Evolutionary conservation across 2,113 vertebrate genomes (phyloP), one percentile per base, ranked within the genome.

Genomic region (Ramphastos sulfuratus): DNA sequence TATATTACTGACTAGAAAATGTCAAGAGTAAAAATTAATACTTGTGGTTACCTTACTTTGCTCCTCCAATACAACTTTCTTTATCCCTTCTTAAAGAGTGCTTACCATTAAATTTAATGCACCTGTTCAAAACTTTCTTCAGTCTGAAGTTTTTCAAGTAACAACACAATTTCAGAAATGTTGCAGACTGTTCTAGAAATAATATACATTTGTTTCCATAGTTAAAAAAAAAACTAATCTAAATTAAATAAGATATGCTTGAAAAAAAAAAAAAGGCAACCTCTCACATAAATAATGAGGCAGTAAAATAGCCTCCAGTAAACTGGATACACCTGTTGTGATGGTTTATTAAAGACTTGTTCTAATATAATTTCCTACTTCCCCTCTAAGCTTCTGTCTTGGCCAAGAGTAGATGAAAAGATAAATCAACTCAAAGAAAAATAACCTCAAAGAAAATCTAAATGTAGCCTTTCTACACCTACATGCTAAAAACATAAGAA

Each of bases 221-320:
- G 60, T 24, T 58, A 7, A 73, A 76, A 64, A n/a, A n/a, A 80
- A 64, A n/a, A 50, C 1, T 37, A 50, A 42, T 17, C 20, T 37
- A 95, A 92, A 27, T 69, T 44, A 94, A 72, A 81, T 54, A 66
- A 61, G 19, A 52, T 35, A 61, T 20, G 18, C 87, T 93, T 52
- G 23, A 21, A 12, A 7, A 7, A 25, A 97, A 96, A 77, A 12
- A 25, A 52, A 97, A 96, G 75, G 12, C 37, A 67, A 89, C 76
- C 7, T 96, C 94, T 97, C 95, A 97, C 94, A 96, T 96, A 95
- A 95, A 97, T 97, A 96, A 95, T 97, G 96, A 91, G 97, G 95
- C 93, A 97, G 71, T 69, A 87, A 97, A 97, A 98, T 70, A 96
- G 86, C 85, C 96, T 97, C 97, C 96, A 96, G 97, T 60, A 75